Conservation (phyloP, 2,797 vertebrate species). For the Halcyon badia region DNA sequence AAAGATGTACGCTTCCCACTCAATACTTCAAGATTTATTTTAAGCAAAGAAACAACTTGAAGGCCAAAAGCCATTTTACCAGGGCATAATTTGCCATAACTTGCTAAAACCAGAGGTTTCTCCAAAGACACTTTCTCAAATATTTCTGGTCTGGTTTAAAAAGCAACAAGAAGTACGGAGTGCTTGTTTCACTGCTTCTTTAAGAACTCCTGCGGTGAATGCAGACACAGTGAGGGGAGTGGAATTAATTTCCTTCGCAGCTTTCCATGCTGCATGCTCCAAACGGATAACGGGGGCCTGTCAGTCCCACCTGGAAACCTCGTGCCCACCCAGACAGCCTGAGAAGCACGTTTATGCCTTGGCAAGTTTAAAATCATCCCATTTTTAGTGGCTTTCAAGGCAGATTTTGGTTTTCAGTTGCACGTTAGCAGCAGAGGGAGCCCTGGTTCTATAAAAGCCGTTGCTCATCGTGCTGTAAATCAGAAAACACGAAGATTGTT, state of each 20-base stretch:
- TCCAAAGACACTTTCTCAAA: background rate
- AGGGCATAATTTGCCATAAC: background rate
- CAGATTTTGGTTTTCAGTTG: background rate
- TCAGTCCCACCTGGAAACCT: background rate
- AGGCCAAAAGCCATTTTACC: background rate
- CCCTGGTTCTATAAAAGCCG: constrained; percentile 49
- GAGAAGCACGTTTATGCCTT: background rate
- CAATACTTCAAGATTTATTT: background rate
- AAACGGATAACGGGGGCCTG: background rate
- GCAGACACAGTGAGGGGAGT: no score
- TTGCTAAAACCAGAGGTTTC: background rate
- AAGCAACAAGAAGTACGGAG: background rate
- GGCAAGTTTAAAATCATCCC: background rate
- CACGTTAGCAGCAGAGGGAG: constrained; percentile 73
- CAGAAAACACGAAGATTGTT: background rate
- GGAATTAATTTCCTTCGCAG: background rate
- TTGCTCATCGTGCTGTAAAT: background rate
- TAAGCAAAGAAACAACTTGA: background rate
- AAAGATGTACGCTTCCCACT: background rate
- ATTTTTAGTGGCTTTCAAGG: background rate
- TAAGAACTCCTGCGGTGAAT: background rate
- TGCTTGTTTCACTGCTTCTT: background rate
- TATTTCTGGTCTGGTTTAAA: background rate
- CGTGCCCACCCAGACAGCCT: no score
- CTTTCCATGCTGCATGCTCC: background rate